These are phyloP conservation scores for Megaceryle torquata DNA, from an alignment of 2,113 vertebrate genomes.

Conservation along the genomic window DNA sequence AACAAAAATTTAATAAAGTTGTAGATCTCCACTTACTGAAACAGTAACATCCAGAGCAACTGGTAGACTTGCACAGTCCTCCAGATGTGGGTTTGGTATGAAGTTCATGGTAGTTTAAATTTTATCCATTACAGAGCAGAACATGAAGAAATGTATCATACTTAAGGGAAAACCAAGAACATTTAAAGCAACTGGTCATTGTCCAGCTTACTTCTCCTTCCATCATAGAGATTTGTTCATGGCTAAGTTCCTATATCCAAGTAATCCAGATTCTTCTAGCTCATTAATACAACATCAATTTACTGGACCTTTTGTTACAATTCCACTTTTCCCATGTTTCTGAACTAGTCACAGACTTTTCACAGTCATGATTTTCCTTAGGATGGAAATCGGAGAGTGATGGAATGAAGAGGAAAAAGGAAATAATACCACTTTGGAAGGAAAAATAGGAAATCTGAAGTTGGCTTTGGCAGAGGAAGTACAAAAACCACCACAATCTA, in stretches of 20 bases:
- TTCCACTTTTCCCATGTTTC: neutral
- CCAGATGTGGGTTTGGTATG: neutral
- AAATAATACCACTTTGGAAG: neutral
- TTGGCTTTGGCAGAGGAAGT: conserved; percentile 1
- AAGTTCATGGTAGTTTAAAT: neutral
- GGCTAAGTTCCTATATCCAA: neutral
- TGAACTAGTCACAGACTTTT: neutral
- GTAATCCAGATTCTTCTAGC: neutral
- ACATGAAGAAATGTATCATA: neutral
- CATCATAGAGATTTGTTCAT: neutral
- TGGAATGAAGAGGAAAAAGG: neutral
- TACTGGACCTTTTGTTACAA: neutral
- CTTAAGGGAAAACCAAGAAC: neutral
- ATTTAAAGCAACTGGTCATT: neutral
- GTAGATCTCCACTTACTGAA: neutral
- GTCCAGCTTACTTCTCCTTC: neutral
- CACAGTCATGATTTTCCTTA: neutral
- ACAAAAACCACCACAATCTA: neutral
- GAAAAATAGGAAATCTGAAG: neutral
- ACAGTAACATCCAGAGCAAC: neutral
- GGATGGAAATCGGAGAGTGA: neutral
- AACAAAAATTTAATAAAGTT: neutral
- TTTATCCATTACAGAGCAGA: neutral
- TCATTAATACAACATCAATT: neutral
- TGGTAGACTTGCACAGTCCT: neutral